These are phyloP conservation scores for Octodonta nipae DNA, from an alignment of 2,888 invertebrate genomes.

Conservation along the genomic window DNA sequence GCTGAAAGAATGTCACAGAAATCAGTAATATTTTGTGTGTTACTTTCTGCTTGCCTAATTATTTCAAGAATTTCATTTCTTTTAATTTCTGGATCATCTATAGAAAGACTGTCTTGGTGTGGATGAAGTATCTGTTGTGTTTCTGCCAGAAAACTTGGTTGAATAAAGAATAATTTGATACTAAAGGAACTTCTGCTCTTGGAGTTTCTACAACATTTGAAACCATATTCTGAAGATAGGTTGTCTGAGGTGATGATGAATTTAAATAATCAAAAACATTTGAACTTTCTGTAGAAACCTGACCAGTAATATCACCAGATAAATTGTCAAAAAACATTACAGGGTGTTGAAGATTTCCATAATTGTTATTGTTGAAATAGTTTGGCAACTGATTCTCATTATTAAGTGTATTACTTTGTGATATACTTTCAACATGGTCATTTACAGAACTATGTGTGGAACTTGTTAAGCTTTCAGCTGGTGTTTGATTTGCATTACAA, in stretches of 20 bases:
- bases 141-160: slow-evolving; percentile 11
- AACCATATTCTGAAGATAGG: slow-evolving; percentile 7
- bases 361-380: slow-evolving; percentile 21
- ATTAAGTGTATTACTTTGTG: slow-evolving; percentile 3
- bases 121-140: slow-evolving; percentile 12
- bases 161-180: slow-evolving; percentile 13
- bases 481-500: slow-evolving; percentile 11
- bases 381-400: slow-evolving; percentile 16
- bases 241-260: slow-evolving; percentile 2
- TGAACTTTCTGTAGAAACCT: background rate
- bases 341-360: slow-evolving; percentile 6
- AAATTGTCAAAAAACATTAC: slow-evolving; percentile 24
- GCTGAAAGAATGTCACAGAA: too few relatives aligned
- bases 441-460: slow-evolving; percentile 22
- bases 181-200: slow-evolving; percentile 3
- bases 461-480: slow-evolving; percentile 21
- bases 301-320: slow-evolving; percentile 2
- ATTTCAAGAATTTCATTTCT: slow-evolving; percentile 19
- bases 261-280: slow-evolving; percentile 7
- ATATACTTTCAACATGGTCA: slow-evolving; percentile 8
- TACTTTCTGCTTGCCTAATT: too few relatives aligned
- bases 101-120: slow-evolving; percentile 10
- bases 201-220: slow-evolving; percentile 8
- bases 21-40: too few relatives aligned
- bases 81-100: slow-evolving; percentile 22